These are phyloP conservation scores for Cheirogaleus major DNA, from an alignment of 2,797 vertebrate species.

Conservation along the genomic window DNA sequence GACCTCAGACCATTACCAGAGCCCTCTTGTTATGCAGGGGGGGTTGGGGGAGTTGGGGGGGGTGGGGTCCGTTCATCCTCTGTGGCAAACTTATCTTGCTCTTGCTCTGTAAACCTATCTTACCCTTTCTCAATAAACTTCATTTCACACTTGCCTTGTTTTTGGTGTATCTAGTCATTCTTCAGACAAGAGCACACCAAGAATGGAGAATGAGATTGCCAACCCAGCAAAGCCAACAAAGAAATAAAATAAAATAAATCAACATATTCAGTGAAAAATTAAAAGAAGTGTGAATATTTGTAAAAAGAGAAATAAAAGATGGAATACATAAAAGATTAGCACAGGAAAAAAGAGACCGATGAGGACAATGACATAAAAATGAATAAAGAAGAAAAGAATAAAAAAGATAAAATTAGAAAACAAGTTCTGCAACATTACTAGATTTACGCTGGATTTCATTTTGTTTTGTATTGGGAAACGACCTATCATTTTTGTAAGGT, in stretches of 20 bases:
- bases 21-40: too few relatives aligned
- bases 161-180: too few relatives aligned
- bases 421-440: background rate
- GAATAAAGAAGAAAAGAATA: background rate
- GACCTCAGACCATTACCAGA: too few relatives aligned
- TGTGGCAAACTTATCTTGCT: too few relatives aligned
- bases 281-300: background rate
- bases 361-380: background rate
- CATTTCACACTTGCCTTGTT: too few relatives aligned
- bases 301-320: background rate
- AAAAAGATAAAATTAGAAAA: background rate
- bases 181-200: too few relatives aligned
- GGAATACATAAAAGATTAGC: background rate
- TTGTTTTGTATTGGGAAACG: slow-evolving; percentile 23
- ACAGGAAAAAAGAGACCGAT: background rate
- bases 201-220: too few relatives aligned
- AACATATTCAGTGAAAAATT: background rate
- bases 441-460: background rate
- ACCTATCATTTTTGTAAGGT: background rate
- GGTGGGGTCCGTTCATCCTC: too few relatives aligned
- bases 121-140: too few relatives aligned
- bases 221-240: background rate
- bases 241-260: background rate
- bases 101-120: too few relatives aligned
- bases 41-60: too few relatives aligned